A percentile compares a stretch with the other conserved stretches of the same genome.
phyloP scores from a whole-genome alignment of 2,113 vertebrate species.

The Arenaria interpres region DNA sequence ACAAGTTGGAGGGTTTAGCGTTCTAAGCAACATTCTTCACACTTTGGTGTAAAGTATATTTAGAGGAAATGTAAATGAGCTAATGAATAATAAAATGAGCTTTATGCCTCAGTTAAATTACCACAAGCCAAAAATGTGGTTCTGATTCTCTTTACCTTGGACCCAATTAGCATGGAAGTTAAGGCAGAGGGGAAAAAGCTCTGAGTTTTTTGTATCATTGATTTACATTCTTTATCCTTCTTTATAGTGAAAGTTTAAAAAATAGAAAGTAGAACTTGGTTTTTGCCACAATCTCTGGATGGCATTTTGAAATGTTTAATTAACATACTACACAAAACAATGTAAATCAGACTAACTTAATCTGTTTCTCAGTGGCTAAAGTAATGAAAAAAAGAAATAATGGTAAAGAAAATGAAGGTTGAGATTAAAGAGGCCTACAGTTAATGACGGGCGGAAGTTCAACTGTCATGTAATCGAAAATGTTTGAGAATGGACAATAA shows the following conservation, averaged over 20 bases:
- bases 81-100: neutral
- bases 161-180: neutral
- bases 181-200: neutral
- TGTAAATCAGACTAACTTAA: slow-evolving; percentile 31
- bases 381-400: slow-evolving; percentile 51
- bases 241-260: neutral
- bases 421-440: slow-evolving; percentile 68
- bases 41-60: neutral
- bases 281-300: neutral
- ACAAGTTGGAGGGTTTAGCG: neutral
- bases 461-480: slow-evolving; percentile 72
- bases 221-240: neutral
- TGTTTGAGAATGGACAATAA: slow-evolving; percentile 74
- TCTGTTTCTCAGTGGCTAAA: slow-evolving; percentile 42
- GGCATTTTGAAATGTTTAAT: slow-evolving; percentile 62
- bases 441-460: slow-evolving; percentile 76
- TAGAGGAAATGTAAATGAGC: neutral
- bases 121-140: neutral
- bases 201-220: neutral
- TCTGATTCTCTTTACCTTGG: slow-evolving; percentile 22
- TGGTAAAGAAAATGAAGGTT: slow-evolving; percentile 64
- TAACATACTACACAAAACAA: slow-evolving; percentile 31
- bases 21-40: neutral
- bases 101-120: neutral
- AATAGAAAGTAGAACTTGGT: neutral